Conservation (phyloP, 1,140 invertebrate species). For the honey bee (Apis mellifera) region DNA sequence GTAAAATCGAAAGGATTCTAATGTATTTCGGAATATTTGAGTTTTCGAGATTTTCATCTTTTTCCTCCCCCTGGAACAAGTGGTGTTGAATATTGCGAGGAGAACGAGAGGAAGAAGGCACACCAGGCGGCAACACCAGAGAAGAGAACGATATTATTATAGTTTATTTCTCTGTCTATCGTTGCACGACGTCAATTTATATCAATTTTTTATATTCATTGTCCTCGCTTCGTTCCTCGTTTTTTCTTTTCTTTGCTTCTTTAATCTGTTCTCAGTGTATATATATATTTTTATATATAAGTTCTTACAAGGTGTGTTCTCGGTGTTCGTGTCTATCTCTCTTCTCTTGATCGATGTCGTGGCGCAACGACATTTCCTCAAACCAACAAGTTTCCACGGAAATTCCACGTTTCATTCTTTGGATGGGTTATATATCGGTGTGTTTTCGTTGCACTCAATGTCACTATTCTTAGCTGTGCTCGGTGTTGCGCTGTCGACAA, state of each 20-base stretch:
- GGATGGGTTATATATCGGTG: constrained; percentile 50
- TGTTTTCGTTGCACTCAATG: constrained; percentile 72
- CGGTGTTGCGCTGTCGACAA: constrained; percentile 66
- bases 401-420: constrained; percentile 50
- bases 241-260: constrained; percentile 15
- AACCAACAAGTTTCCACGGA: not conserved
- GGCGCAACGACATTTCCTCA: constrained; percentile 29
- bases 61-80: not conserved
- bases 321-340: constrained; percentile 45
- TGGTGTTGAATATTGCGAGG: not conserved
- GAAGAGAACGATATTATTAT: constrained; percentile 8
- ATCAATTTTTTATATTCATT: constrained; percentile 62
- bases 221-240: constrained; percentile 64
- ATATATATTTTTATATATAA: constrained; percentile 16
- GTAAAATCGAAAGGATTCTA: too few relatives aligned
- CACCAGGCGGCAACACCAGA: not conserved
- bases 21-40: too few relatives aligned
- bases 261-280: constrained; percentile 48
- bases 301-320: constrained; percentile 59
- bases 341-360: constrained; percentile 38
- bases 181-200: constrained; percentile 59
- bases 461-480: constrained; percentile 68
- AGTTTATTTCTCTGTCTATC: constrained; percentile 32
- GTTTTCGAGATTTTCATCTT: too few relatives aligned
- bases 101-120: not conserved